Percentiles rank a stretch among this genome's conserved stretches.
Evolutionary conservation across 2,113 vertebrate species (phyloP).

Genomic region (Coreoperca whiteheadi): DNA sequence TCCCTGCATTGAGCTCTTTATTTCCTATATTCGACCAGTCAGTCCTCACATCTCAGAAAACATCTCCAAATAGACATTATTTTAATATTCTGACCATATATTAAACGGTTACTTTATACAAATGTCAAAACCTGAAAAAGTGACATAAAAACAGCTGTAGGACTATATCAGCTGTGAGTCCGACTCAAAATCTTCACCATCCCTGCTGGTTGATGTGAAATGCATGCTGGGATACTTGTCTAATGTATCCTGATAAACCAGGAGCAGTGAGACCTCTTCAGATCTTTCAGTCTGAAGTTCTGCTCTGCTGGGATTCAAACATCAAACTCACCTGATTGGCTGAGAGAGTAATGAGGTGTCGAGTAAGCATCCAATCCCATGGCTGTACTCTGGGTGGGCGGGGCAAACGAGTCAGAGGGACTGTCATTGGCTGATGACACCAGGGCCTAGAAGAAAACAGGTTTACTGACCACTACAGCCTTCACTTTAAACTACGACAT

Average conservation of each 20-base stretch:
- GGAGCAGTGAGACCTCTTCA: neutral
- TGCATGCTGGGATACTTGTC: no score
- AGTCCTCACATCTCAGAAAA: no score
- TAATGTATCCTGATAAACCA: neutral
- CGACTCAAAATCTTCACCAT: no score
- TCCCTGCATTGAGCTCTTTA: no score
- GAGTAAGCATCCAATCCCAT: slow-evolving; percentile 87
- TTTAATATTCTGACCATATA: no score
- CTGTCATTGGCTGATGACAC: slow-evolving; percentile 88
- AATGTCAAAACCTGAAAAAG: no score
- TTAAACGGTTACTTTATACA: no score
- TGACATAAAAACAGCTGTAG: no score
- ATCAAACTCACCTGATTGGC: slow-evolving; percentile 83
- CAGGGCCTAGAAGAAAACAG: slow-evolving; percentile 79
- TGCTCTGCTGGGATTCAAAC: neutral
- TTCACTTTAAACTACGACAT: neutral
- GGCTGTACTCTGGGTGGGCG: slow-evolving; percentile 86
- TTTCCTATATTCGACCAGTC: no score
- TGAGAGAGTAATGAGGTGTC: slow-evolving; percentile 88
- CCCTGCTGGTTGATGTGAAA: no score
- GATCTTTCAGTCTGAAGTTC: neutral
- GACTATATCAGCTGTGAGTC: no score
- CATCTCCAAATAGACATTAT: no score
- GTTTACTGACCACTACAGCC: neutral
- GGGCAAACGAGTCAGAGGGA: slow-evolving; percentile 85